Conservation (phyloP, 2,888 invertebrate species). For the Liodrosophila aerea region DNA sequence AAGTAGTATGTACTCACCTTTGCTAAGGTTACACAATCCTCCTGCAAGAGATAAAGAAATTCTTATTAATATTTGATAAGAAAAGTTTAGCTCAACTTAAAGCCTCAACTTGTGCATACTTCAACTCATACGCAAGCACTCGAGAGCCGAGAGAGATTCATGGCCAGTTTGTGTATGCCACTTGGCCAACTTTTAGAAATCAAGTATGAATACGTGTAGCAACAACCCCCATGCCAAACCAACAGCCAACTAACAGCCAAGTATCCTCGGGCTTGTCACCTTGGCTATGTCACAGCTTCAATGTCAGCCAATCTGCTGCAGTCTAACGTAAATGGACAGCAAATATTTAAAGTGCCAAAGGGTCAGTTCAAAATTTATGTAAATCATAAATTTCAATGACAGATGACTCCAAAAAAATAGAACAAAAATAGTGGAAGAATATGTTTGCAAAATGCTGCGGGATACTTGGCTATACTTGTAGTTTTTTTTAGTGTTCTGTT, state of each 20-base stretch:
- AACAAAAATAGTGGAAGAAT: not conserved
- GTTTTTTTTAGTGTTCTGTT: constrained; percentile 15
- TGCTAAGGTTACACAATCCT: constrained; percentile 32
- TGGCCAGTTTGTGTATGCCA: constrained; percentile 44
- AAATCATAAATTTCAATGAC: constrained; percentile 55
- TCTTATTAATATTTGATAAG: constrained; percentile 31
- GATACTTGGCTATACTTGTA: not conserved
- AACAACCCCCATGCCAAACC: not conserved
- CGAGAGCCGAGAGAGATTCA: constrained; percentile 31
- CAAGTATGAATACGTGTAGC: constrained; percentile 36
- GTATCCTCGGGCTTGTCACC: constrained; percentile 29
- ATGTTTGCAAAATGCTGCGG: constrained; percentile 22
- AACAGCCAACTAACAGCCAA: not conserved
- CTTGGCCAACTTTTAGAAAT: constrained; percentile 39
- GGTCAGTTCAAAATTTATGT: constrained; percentile 51
- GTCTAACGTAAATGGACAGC: constrained; percentile 19
- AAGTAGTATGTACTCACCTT: constrained; percentile 42
- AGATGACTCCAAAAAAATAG: constrained; percentile 16
- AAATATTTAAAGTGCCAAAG: constrained; percentile 48
- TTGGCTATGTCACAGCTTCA: constrained; percentile 41
- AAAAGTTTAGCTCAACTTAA: constrained; percentile 26
- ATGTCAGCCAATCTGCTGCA: constrained; percentile 23
- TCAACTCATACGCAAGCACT: constrained; percentile 17
- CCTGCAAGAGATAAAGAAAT: constrained; percentile 38
- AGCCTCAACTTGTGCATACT: not conserved